phyloP scores from a whole-genome alignment of 2,797 vertebrate species.

The Crax fasciolata region DNA sequence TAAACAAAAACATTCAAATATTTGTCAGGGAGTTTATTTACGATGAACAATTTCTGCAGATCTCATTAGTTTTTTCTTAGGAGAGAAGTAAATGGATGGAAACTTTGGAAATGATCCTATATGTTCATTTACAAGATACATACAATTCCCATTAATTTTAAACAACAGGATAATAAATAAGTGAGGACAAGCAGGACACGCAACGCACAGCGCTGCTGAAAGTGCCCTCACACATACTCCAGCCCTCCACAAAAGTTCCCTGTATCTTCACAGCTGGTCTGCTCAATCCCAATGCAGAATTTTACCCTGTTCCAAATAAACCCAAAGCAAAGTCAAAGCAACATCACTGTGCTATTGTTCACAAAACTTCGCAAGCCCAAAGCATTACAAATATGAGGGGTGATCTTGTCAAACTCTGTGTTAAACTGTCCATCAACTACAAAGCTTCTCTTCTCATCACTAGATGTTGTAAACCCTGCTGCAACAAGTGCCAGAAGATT shows the following conservation, averaged over 20 bases:
- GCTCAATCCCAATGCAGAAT: not conserved
- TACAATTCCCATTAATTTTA: conserved; percentile 38
- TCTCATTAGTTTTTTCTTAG: conserved; percentile 36
- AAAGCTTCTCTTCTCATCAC: not conserved
- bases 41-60: conserved; percentile 29
- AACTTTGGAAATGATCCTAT: conserved; percentile 47
- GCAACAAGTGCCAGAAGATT: not conserved
- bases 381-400: not conserved
- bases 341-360: not conserved
- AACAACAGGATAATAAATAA: conserved; percentile 30
- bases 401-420: not conserved
- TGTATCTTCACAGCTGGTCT: conserved; percentile 33
- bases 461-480: not conserved
- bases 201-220: not conserved
- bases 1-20: conserved; percentile 34
- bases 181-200: conserved; percentile 6
- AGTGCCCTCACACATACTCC: not conserved
- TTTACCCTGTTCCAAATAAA: not conserved
- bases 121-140: conserved; percentile 42
- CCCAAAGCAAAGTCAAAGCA: not conserved
- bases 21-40: conserved; percentile 41
- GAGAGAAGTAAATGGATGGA: conserved; percentile 25
- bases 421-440: not conserved
- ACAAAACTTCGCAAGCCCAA: not conserved
- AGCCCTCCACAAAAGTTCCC: not conserved